A percentile compares a stretch with the other conserved stretches of the same genome.
phyloP scores from a whole-genome alignment of 2,797 vertebrate species.

The Nannoperca obscura region DNA sequence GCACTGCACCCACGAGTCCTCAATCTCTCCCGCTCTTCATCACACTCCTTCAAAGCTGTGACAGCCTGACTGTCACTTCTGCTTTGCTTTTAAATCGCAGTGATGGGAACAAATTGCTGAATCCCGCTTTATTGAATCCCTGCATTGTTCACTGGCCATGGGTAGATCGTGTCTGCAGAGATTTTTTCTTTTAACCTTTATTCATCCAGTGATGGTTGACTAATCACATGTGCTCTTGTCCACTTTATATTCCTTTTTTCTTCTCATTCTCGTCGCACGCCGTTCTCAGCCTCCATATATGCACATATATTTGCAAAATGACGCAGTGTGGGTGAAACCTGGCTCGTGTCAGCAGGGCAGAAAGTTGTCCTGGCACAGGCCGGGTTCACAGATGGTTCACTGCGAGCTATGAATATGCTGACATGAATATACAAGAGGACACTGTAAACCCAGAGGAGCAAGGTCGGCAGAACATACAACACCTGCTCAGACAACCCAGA shows the following conservation, averaged over 20 bases:
- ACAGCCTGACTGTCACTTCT: conserved; percentile 31
- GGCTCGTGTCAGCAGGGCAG: not conserved
- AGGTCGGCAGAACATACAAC: conserved; percentile 12
- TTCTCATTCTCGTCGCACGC: not conserved
- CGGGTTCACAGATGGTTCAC: conserved; percentile 57
- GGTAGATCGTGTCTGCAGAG: not conserved
- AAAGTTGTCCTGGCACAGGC: conserved; percentile 36
- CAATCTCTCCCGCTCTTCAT: conserved; percentile 8
- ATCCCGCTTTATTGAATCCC: conserved; percentile 7
- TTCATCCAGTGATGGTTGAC: not conserved
- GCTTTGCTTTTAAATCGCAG: conserved; percentile 24
- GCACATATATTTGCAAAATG: conserved; percentile 32
- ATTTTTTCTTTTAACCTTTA: conserved; percentile 16
- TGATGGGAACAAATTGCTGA: conserved; percentile 32
- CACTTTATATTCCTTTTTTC: not conserved
- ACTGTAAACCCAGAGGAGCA: conserved; percentile 10
- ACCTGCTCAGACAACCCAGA: conserved; percentile 17
- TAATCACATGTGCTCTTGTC: not conserved
- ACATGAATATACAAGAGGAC: conserved; percentile 56
- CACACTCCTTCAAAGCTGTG: conserved; percentile 23
- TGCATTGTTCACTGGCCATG: conserved; percentile 14
- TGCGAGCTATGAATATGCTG: conserved; percentile 53
- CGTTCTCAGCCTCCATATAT: not conserved
- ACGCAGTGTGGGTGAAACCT: conserved; percentile 35
- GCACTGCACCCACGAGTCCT: conserved; percentile 27